These are phyloP conservation scores for Sciurus niger DNA, from an alignment of 2,113 vertebrate species.

Conservation along the genomic window DNA sequence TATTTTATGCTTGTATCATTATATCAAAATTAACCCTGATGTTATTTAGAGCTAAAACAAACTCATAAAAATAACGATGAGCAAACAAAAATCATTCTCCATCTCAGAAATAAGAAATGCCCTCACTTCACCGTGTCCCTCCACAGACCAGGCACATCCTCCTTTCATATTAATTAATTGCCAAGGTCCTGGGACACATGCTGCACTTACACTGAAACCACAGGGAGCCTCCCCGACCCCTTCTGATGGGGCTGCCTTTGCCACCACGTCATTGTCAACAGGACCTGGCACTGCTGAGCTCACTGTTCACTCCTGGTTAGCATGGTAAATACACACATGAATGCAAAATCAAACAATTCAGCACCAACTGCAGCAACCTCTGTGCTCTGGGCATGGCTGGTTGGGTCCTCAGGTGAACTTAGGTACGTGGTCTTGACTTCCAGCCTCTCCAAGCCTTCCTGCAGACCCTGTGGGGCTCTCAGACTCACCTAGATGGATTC, in stretches of 20 bases:
- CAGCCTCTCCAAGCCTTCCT: background rate
- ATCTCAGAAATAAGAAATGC: too few species aligned
- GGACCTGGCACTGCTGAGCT: too few species aligned
- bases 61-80: background rate
- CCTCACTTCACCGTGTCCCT: background rate
- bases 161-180: background rate
- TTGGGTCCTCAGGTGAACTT: too few species aligned
- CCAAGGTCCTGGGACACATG: background rate
- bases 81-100: background rate
- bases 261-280: background rate
- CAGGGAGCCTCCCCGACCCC: accelerated
- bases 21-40: too few species aligned
- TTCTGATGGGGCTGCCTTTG: background rate
- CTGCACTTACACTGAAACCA: background rate
- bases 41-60: too few species aligned
- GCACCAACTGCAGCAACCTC: background rate
- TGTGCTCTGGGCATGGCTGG: background rate
- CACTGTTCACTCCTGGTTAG: background rate
- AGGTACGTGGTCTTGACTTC: background rate
- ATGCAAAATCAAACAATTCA: background rate
- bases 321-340: too few species aligned
- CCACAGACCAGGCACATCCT: too few species aligned
- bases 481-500: background rate
- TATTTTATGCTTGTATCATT: too few species aligned
- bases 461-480: background rate